Evolutionary conservation across 2,888 invertebrate genomes (phyloP), one percentile per base, ranked within the genome.

Genomic region (Abrostola tripartita): DNA sequence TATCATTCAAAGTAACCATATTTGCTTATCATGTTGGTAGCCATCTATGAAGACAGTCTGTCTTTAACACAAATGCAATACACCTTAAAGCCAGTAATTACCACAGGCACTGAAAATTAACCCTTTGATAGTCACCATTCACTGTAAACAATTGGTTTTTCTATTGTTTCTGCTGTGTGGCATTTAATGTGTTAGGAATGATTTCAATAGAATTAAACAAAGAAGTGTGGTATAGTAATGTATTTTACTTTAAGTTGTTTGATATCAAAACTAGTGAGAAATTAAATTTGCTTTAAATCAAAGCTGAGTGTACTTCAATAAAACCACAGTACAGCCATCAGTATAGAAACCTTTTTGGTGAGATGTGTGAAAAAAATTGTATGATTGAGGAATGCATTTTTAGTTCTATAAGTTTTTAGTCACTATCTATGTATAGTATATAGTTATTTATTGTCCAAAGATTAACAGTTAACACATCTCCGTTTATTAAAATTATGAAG

Each of bases 371-470:
- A 59, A 38, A 37, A 35, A 55, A 37, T 41, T 61, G 70, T 61
- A 51, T 62, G 62, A 65, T 68, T 71, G 75, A 49, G 6, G 68
- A 60, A 66, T 58, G 68, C 65, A 65, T 71, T 73, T 68, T 41
- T 6, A 66, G 51, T 54, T 55, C 40, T 56, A 56, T 70, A 63
- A 67, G 56, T 52, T 57, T 56, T 65, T 47, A 66, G 56, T 73
- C 53, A 61, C 52, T 63, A 50, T 10, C 12, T 9, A 8, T 50
- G 40, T 9, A 7, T 52, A 52, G 36, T 50, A 35, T 9, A 7
- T 52, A 52, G 36, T 63, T 47, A 40, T 56, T 66, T 53, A 57
- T 55, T 61, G 35, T 37, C 77, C 73, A 78, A 78, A 78, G 76
- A 73, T n/a, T 8, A 14, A 14, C 49, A 35, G 35, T 7, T 36